Conservation (phyloP, 1,140 invertebrate species). For the Dysdera silvatica region DNA sequence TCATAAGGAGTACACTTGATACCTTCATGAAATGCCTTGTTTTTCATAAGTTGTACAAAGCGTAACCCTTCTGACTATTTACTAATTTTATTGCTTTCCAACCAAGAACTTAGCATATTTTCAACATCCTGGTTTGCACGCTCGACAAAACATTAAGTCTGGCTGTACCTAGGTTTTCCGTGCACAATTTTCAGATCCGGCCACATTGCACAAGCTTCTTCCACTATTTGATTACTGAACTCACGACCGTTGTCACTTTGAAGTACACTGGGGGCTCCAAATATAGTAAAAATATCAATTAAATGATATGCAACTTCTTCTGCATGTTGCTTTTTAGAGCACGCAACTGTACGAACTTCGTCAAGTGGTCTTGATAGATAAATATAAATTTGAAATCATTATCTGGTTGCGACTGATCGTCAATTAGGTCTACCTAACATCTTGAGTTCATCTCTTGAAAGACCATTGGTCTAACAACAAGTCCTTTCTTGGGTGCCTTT, state of each 20-base stretch:
- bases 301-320: constrained; percentile 6
- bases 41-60: constrained; percentile 11
- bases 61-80: constrained; percentile 1
- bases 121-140: constrained; percentile 21
- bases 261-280: constrained; percentile 5
- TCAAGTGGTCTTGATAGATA: constrained; percentile 9
- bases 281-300: constrained; percentile 17
- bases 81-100: constrained; percentile 5
- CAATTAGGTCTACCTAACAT: constrained; percentile 9
- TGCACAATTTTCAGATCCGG: constrained; percentile 24
- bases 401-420: constrained; percentile 2
- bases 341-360: constrained; percentile 12
- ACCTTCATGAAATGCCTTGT: constrained; percentile 6
- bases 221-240: constrained; percentile 13
- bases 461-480: not conserved
- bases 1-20: not conserved
- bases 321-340: constrained; percentile 11
- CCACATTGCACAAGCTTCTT: not conserved
- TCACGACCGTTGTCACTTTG: constrained; percentile 15
- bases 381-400: constrained; percentile 18
- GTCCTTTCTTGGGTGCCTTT: too few species aligned
- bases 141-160: constrained; percentile 23
- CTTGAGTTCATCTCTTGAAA: constrained; percentile 6
- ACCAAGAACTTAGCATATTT: constrained; percentile 10
- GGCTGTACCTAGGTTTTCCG: constrained; percentile 26